These are phyloP conservation scores for Alectoris magna DNA, from an alignment of 2,797 vertebrate species.

Conservation along the genomic window DNA sequence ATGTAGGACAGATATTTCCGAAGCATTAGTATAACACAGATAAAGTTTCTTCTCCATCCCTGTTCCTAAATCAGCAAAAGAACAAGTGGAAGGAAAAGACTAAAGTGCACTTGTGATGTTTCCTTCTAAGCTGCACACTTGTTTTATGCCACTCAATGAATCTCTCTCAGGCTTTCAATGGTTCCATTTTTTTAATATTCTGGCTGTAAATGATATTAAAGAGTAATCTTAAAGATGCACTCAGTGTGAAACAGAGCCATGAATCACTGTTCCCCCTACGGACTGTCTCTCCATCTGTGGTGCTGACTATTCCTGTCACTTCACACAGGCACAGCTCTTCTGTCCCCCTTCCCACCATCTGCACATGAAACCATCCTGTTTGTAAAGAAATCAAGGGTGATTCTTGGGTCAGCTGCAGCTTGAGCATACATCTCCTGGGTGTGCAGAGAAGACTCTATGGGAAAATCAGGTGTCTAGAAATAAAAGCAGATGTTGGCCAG, in stretches of 20 bases:
- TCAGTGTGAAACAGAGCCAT: neutral
- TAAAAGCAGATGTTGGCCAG: neutral
- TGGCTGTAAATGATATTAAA: neutral
- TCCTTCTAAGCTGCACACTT: neutral
- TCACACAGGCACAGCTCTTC: neutral
- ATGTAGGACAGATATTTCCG: neutral
- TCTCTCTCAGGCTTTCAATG: neutral
- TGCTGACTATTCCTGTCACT: neutral
- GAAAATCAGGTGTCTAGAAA: neutral
- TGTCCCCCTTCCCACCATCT: neutral
- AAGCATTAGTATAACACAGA: neutral
- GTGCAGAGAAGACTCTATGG: neutral
- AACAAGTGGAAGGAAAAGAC: neutral
- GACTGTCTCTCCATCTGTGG: neutral
- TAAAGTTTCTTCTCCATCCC: neutral
- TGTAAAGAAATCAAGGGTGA: neutral
- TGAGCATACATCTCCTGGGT: neutral
- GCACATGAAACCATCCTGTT: neutral
- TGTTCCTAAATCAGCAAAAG: neutral
- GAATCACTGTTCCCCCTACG: neutral
- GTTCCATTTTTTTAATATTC: neutral
- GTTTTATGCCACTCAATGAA: neutral
- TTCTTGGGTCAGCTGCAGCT: neutral
- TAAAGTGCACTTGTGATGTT: neutral
- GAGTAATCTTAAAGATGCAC: slow-evolving; percentile 8